Base-by-base conservation (phyloP, 2,888 invertebrate species). In the Hydrotaea diabolus region DNA sequence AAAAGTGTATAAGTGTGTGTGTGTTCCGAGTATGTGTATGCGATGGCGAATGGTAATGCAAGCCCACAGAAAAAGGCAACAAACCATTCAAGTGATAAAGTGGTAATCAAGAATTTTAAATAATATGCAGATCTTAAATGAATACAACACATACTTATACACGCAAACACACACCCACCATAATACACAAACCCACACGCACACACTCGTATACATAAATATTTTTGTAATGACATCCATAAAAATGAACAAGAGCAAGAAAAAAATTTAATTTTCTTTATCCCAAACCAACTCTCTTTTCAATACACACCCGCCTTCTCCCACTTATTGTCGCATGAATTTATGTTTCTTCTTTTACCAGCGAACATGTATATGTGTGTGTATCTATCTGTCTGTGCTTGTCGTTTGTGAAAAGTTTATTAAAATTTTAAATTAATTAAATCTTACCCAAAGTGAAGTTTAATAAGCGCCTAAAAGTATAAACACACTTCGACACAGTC, bases 21-120 rank as follows among this genome's bases (percentile, higher is more conserved):
- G 9, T 62, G 19, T 36, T 31, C 3, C 7, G 31, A 31, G n/a
- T 62, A n/a, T 62, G 1, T n/a, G 31, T 36, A 0, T 62, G 31
- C 4, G 31, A 1, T 31, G n/a, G 59, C 9, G 62, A 15, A 5
- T 3, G 31, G 3, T 62, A 62, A 31, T 62, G 15, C 31, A 62
- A 62, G n/a, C 43, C 80, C 74, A 75, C 77, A 72, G n/a, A 78
- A 85, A 85, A 80, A 80, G 77, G 80, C 80, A 85, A 78, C 82
- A 82, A 72, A 57, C 80, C 77, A 82, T 82, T 80, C 75, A 77
- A 83, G 83, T 78, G 76, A 80, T 80, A 85, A 85, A 80, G 80
- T 83, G 80, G 80, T 83, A 85, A 83, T 78, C 80, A 80, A 83
- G 77, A 80, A 83, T 78, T 83, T 80, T 73, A 77, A 78, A 85